These are phyloP conservation scores for Coptodon bakossiorum DNA, from an alignment of 2,113 vertebrate genomes.

Conservation along the genomic window DNA sequence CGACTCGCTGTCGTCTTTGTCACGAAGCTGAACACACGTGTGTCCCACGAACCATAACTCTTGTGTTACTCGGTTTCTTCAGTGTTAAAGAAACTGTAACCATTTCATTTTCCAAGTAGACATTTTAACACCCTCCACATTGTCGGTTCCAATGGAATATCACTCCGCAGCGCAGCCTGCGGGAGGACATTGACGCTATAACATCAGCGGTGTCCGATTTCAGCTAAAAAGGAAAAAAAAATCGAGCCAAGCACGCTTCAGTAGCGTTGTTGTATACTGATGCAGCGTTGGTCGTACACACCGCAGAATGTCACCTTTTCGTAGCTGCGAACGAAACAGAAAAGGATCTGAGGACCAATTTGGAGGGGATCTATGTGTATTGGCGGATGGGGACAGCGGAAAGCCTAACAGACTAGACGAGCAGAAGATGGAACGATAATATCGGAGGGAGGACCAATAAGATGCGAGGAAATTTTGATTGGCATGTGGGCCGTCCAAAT, in stretches of 20 bases:
- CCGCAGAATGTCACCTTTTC: not conserved
- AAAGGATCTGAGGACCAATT: not conserved
- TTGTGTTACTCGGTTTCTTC: slow-evolving; percentile 22
- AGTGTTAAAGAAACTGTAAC: slow-evolving; percentile 54
- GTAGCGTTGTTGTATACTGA: too few species aligned
- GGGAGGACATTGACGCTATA: slow-evolving; percentile 58
- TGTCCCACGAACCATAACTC: slow-evolving; percentile 45
- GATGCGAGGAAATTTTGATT: slow-evolving; percentile 35
- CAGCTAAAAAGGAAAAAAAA: slow-evolving; percentile 12
- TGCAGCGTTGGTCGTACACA: not conserved
- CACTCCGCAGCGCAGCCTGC: slow-evolving; percentile 67
- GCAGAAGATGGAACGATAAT: slow-evolving; percentile 77
- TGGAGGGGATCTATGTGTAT: slow-evolving; percentile 70
- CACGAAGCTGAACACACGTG: slow-evolving; percentile 34
- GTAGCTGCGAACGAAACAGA: not conserved
- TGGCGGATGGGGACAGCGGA: slow-evolving; percentile 74
- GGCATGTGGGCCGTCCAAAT: slow-evolving; percentile 36
- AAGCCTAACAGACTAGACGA: slow-evolving; percentile 27
- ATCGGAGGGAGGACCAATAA: slow-evolving; percentile 65
- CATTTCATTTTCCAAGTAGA: slow-evolving; percentile 77
- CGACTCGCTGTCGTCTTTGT: slow-evolving; percentile 7
- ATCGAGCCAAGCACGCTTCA: not conserved
- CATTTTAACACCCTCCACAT: slow-evolving; percentile 81
- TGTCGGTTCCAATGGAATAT: slow-evolving; percentile 71
- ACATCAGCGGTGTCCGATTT: slow-evolving; percentile 70